Conservation (phyloP, 2,113 vertebrate genomes). For the Nannospalax galili region DNA sequence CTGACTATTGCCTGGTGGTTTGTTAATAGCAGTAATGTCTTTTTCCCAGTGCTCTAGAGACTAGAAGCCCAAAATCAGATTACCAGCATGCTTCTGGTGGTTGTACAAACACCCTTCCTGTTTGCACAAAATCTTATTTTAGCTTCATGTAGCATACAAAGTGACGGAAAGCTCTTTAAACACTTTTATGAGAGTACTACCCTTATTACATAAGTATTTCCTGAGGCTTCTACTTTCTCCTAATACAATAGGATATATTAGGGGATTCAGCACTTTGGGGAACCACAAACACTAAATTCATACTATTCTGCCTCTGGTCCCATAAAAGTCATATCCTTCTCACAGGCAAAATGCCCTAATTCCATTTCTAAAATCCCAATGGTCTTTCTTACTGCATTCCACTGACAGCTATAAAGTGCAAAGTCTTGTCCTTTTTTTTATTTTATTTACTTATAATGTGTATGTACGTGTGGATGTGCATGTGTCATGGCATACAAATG, state of each 20-base stretch:
- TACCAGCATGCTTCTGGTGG: background rate
- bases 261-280: background rate
- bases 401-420: background rate
- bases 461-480: no score
- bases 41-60: background rate
- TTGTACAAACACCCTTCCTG: background rate
- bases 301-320: background rate
- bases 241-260: background rate
- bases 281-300: background rate
- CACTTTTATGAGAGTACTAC: background rate
- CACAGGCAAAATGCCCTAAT: background rate
- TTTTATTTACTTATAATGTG: no score
- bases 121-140: background rate
- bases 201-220: background rate
- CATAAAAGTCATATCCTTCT: background rate
- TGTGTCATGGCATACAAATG: no score
- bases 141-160: background rate
- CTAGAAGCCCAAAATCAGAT: background rate
- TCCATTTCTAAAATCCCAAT: background rate
- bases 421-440: background rate
- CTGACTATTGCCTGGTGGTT: background rate
- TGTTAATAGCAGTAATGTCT: background rate
- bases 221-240: background rate
- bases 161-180: background rate
- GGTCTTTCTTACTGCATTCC: background rate